Conservation (phyloP, 2,797 vertebrate genomes). For the Semaprochilodus insignis region DNA sequence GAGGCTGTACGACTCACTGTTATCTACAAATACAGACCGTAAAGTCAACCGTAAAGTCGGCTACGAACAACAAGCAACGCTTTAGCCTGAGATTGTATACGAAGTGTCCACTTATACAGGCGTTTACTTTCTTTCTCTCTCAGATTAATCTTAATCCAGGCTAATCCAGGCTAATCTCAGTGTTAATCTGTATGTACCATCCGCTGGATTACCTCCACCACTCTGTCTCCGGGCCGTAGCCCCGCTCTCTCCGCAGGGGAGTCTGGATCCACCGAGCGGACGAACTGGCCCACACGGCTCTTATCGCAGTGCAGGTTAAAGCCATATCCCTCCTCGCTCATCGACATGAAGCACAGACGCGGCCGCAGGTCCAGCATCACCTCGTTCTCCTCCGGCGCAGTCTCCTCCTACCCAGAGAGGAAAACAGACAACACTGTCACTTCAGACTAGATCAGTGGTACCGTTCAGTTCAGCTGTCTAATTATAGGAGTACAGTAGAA, state of each 20-base stretch:
- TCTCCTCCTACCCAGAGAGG: constrained; percentile 50
- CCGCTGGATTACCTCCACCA: constrained; percentile 83
- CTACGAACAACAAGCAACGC: too few relatives aligned
- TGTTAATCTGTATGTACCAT: neutral
- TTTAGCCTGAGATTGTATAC: too few relatives aligned
- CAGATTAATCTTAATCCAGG: neutral
- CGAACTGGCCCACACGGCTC: constrained; percentile 86
- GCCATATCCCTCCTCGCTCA: constrained; percentile 86
- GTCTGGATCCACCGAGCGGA: constrained; percentile 88
- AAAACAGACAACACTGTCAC: too few relatives aligned
- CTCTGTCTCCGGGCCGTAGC: constrained; percentile 86
- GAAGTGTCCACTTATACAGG: too few relatives aligned
- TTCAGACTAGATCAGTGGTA: neutral
- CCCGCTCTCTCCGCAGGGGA: constrained; percentile 85
- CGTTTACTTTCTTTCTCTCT: neutral
- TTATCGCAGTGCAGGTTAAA: constrained; percentile 96
- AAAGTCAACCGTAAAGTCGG: too few relatives aligned
- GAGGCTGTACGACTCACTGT: too few relatives aligned
- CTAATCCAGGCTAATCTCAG: neutral
- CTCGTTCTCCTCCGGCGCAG: constrained; percentile 14
- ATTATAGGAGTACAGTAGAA: too few relatives aligned
- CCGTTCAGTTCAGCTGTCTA: too few relatives aligned
- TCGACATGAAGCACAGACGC: constrained; percentile 87
- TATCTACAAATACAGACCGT: too few relatives aligned
- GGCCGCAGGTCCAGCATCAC: constrained; percentile 79